phyloP scores from a whole-genome alignment of 2,113 vertebrate species.

The Lophura nycthemera region DNA sequence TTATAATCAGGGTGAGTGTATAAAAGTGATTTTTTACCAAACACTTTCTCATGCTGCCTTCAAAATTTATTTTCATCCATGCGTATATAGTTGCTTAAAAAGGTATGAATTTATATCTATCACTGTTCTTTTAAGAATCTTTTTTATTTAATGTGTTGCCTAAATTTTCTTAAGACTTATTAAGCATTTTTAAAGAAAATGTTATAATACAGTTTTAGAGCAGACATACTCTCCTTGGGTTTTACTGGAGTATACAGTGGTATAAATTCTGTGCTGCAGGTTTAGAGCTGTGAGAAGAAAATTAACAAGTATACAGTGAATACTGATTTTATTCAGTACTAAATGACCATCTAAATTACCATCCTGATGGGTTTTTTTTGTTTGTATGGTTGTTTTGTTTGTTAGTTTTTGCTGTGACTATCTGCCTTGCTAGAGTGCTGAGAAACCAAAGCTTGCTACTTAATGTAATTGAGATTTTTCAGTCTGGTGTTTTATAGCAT shows the following conservation, averaged over 20 bases:
- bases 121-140: background rate
- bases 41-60: background rate
- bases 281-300: background rate
- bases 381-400: background rate
- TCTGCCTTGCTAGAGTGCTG: background rate
- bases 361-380: background rate
- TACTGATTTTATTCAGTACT: background rate
- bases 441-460: background rate
- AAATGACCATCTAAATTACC: background rate
- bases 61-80: background rate
- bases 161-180: background rate
- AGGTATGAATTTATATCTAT: background rate
- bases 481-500: background rate
- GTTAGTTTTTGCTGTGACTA: background rate
- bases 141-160: background rate
- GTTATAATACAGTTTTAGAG: background rate
- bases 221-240: background rate
- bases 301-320: background rate
- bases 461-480: background rate
- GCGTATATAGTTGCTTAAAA: background rate
- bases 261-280: background rate
- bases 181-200: background rate
- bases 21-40: background rate
- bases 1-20: conserved; percentile 89
- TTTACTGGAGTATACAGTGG: background rate